Conservation (phyloP, 2,888 invertebrate species). For the Ophonus ardosiacus region DNA sequence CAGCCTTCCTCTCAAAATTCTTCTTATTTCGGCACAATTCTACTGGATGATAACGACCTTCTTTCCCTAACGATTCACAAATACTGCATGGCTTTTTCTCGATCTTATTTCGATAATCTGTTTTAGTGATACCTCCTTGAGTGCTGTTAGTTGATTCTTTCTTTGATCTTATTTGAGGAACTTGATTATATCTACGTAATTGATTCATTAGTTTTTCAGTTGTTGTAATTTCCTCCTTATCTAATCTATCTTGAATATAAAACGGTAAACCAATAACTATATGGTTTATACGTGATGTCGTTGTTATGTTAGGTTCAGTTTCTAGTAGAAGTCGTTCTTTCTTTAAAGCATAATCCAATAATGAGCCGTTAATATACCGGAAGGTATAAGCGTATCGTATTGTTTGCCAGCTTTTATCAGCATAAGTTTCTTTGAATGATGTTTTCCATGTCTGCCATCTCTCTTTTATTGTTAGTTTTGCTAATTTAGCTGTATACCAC, state of each 20-base stretch:
- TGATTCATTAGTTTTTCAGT: slow-evolving; percentile 41
- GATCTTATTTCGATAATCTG: slow-evolving; percentile 1
- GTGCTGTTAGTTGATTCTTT: not conserved
- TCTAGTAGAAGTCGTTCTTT: no score
- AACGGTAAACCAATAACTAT: no score
- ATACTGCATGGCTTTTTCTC: slow-evolving; percentile 51
- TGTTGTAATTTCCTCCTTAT: slow-evolving; percentile 53
- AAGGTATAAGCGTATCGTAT: not conserved
- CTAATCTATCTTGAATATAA: slow-evolving; percentile 46
- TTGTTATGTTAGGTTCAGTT: no score
- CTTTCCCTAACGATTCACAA: slow-evolving; percentile 8
- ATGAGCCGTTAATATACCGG: not conserved
- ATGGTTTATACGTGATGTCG: no score
- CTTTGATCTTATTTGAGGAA: not conserved
- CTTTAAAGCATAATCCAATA: slow-evolving; percentile 15
- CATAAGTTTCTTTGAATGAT: slow-evolving; percentile 48
- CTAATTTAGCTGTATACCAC: not conserved
- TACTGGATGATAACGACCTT: slow-evolving; percentile 48
- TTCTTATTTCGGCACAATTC: slow-evolving; percentile 47
- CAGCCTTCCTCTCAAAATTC: slow-evolving; percentile 46
- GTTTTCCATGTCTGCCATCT: slow-evolving; percentile 8
- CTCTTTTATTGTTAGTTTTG: not conserved
- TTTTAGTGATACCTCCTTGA: not conserved
- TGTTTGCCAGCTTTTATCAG: slow-evolving; percentile 53
- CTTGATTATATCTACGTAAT: slow-evolving; percentile 19